phyloP scores from a whole-genome alignment of 2,113 vertebrate genomes.

The Chiloscyllium plagiosum region DNA sequence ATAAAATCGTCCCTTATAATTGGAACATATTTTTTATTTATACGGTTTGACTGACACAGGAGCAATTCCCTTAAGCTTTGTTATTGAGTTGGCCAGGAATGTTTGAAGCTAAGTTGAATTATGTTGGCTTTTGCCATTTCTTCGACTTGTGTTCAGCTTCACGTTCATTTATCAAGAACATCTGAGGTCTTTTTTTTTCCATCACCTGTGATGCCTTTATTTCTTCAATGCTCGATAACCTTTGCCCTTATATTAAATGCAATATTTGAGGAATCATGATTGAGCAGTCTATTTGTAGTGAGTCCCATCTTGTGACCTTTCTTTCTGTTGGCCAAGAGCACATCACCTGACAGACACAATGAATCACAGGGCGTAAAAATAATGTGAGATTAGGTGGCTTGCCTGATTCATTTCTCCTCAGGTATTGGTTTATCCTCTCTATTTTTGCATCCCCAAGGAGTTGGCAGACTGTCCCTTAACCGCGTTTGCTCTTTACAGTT shows the following conservation, averaged over 20 bases:
- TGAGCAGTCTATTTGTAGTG: neutral
- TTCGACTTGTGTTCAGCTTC: neutral
- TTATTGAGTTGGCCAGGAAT: neutral
- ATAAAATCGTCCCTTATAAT: neutral
- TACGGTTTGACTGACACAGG: neutral
- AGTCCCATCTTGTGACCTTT: slow-evolving; percentile 21
- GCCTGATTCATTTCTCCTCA: slow-evolving; percentile 3
- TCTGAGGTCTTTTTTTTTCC: neutral
- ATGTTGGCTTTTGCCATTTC: neutral
- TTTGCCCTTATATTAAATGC: neutral
- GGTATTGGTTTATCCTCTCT: neutral
- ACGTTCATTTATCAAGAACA: neutral
- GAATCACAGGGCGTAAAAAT: neutral
- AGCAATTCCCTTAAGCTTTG: neutral
- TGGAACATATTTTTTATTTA: neutral
- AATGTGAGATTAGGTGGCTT: neutral
- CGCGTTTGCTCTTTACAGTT: too few relatives aligned
- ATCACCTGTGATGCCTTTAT: neutral
- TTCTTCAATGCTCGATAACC: neutral
- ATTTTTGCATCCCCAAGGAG: neutral
- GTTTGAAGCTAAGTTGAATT: neutral
- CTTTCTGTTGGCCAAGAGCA: neutral
- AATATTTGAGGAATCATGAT: neutral
- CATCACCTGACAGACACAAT: neutral
- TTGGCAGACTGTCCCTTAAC: neutral